Conservation (phyloP, 2,113 vertebrate species). For the Bufo bufo region DNA sequence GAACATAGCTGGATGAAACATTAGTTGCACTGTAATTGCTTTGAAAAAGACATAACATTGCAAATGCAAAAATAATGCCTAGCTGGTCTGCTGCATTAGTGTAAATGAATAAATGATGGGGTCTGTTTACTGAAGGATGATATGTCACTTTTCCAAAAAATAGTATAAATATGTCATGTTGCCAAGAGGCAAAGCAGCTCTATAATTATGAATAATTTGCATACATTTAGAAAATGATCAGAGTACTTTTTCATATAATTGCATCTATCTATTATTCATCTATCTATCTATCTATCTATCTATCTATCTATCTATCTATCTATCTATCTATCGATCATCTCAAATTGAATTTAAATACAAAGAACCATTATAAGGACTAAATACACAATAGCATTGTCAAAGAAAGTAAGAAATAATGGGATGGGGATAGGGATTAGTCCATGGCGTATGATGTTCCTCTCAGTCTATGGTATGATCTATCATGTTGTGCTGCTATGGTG, state of each 20-base stretch:
- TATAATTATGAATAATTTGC: neutral
- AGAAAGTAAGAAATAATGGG: too few relatives aligned
- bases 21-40: neutral
- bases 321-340: too few relatives aligned
- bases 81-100: conserved; percentile 7
- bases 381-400: too few relatives aligned
- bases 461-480: too few relatives aligned
- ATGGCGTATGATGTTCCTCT: too few relatives aligned
- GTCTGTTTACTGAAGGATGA: neutral
- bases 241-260: neutral
- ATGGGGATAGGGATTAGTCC: too few relatives aligned
- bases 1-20: neutral
- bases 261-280: neutral
- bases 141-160: conserved; percentile 15
- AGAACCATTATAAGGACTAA: too few relatives aligned
- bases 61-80: conserved; percentile 14
- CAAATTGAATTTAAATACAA: too few relatives aligned
- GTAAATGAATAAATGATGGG: conserved; percentile 20
- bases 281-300: neutral
- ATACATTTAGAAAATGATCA: neutral
- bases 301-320: neutral
- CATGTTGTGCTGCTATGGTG: too few relatives aligned
- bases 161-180: conserved; percentile 14
- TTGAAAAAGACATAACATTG: neutral
- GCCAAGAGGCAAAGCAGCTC: neutral